Conservation (phyloP, 2,113 vertebrate species). For the Leptosomus discolor region DNA sequence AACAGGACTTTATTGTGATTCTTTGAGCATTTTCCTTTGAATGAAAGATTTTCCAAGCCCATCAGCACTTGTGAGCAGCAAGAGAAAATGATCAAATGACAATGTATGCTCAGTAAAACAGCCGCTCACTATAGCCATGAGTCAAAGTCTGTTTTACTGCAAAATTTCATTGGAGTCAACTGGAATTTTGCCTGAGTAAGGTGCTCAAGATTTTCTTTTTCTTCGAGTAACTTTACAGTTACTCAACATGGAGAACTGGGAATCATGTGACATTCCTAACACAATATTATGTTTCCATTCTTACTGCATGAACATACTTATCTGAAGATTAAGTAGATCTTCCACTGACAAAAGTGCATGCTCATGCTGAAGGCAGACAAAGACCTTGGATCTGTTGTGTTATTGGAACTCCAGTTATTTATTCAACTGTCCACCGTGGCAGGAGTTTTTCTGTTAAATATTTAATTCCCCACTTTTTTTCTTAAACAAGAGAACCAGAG, state of each 20-base stretch:
- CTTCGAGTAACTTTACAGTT: slow-evolving; percentile 48
- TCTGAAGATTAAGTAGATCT: slow-evolving; percentile 42
- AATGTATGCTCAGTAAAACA: neutral
- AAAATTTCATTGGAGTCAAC: neutral
- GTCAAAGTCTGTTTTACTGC: neutral
- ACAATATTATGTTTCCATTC: slow-evolving; percentile 50
- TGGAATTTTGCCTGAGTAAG: slow-evolving; percentile 44
- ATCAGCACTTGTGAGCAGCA: neutral
- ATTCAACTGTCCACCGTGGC: slow-evolving; percentile 45
- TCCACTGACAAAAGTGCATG: neutral
- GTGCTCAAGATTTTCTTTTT: slow-evolving; percentile 2
- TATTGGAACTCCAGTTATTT: slow-evolving; percentile 43
- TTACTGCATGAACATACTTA: neutral
- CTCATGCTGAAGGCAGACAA: slow-evolving; percentile 27
- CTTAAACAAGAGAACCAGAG: slow-evolving; percentile 58
- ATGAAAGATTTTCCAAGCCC: neutral
- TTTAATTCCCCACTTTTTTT: slow-evolving; percentile 19
- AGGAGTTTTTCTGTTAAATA: slow-evolving; percentile 52
- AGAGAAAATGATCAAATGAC: neutral
- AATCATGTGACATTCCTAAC: slow-evolving; percentile 16
- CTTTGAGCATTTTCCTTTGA: neutral
- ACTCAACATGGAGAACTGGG: neutral
- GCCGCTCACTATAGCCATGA: slow-evolving; percentile 1
- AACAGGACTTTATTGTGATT: neutral
- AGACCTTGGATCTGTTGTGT: slow-evolving; percentile 12